phyloP scores from a whole-genome alignment of 2,888 invertebrate genomes.

The Sinelater perroti region DNA sequence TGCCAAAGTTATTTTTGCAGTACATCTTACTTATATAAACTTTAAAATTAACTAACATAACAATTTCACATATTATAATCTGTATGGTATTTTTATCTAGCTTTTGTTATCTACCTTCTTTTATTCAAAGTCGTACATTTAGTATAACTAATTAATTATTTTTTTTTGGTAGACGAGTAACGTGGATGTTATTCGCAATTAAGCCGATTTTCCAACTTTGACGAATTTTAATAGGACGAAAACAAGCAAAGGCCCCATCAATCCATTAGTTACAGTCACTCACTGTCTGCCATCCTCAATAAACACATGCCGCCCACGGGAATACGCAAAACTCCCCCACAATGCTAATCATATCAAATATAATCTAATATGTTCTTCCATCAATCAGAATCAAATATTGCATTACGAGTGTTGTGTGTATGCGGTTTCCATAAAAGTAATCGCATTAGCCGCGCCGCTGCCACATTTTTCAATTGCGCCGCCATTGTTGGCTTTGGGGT shows the following conservation, averaged over 20 bases:
- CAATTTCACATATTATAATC: too few species aligned
- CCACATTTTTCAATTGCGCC: slow-evolving; percentile 31
- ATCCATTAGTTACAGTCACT: slow-evolving; percentile 20
- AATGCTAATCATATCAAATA: slow-evolving; percentile 36
- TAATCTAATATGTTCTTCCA: slow-evolving; percentile 36
- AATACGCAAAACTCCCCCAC: slow-evolving; percentile 25
- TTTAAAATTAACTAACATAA: too few species aligned
- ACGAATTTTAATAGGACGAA: slow-evolving; percentile 3
- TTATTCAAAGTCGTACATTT: too few species aligned
- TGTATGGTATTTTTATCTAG: too few species aligned
- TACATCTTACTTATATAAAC: too few species aligned
- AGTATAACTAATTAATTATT: too few species aligned
- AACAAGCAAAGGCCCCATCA: neutral
- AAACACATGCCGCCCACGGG: slow-evolving; percentile 28
- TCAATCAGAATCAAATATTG: slow-evolving; percentile 38
- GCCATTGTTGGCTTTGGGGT: slow-evolving; percentile 26
- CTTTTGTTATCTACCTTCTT: too few species aligned
- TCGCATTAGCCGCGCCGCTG: slow-evolving; percentile 28
- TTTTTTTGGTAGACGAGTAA: too few species aligned
- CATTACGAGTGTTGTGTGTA: slow-evolving; percentile 24
- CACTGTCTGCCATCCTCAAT: slow-evolving; percentile 23
- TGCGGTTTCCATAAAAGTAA: slow-evolving; percentile 37
- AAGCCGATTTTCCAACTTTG: too few species aligned
- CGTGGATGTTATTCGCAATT: too few species aligned
- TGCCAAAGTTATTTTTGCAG: too few species aligned